phyloP scores from a whole-genome alignment of 2,888 invertebrate genomes.

The Odontocerum albicorne region DNA sequence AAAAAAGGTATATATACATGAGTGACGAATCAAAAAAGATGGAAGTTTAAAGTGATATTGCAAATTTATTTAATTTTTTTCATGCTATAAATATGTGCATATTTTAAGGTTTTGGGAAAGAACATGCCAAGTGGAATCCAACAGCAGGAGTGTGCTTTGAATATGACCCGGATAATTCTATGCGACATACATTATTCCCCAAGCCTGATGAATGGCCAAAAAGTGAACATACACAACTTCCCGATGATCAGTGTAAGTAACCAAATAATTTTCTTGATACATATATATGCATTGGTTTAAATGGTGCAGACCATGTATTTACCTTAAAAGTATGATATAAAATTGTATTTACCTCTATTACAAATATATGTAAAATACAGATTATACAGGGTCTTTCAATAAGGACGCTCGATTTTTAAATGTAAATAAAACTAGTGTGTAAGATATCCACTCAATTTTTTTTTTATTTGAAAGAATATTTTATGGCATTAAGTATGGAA shows the following conservation, averaged over 20 bases:
- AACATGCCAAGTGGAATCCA: conserved; percentile 99
- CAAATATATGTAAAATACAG: too few relatives aligned
- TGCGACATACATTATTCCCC: conserved; percentile 93
- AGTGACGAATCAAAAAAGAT: not conserved
- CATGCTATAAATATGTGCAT: not conserved
- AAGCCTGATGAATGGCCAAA: conserved; percentile 99
- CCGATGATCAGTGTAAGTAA: conserved; percentile 83
- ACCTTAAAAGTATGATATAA: too few relatives aligned
- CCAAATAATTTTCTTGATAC: too few relatives aligned
- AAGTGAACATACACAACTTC: conserved; percentile 93
- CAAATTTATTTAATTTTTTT: not conserved
- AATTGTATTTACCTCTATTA: too few relatives aligned
- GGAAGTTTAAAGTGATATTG: not conserved
- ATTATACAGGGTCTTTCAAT: too few relatives aligned
- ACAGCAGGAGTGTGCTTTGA: conserved; percentile 98
- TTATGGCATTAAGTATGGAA: too few relatives aligned
- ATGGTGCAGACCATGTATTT: too few relatives aligned
- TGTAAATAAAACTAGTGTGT: too few relatives aligned
- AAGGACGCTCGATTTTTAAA: too few relatives aligned
- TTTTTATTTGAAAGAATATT: too few relatives aligned
- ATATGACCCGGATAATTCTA: conserved; percentile 97
- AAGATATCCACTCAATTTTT: too few relatives aligned
- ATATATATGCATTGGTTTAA: too few relatives aligned
- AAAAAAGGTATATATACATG: conserved; percentile 67
- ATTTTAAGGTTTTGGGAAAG: conserved; percentile 80